A percentile compares a stretch with the other conserved stretches of the same genome.
These are phyloP conservation scores for Pachycephala philippinensis DNA, from an alignment of 2,113 vertebrate genomes.

Conservation along the genomic window DNA sequence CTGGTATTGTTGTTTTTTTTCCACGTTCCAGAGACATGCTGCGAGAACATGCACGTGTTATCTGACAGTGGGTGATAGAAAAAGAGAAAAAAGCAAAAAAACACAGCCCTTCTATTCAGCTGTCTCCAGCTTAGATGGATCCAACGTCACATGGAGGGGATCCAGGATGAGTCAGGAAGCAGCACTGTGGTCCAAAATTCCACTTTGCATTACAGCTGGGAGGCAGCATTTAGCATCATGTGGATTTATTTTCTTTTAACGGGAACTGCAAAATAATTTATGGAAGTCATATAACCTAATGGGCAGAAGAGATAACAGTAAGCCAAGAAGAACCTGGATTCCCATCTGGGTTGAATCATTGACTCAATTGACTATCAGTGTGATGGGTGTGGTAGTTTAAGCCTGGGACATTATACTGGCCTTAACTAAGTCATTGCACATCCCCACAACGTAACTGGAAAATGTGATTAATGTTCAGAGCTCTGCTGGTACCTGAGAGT, in stretches of 20 bases:
- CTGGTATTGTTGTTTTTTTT: neutral
- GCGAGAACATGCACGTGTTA: neutral
- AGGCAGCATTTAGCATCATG: conserved; percentile 30
- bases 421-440: neutral
- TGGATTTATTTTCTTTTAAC: conserved; percentile 49
- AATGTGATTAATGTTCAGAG: neutral
- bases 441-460: neutral
- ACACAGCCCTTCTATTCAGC: neutral
- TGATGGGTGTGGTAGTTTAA: conserved; percentile 23
- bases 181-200: conserved; percentile 37
- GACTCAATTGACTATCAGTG: neutral
- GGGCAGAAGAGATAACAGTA: conserved; percentile 33
- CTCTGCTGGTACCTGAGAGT: neutral
- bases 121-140: neutral
- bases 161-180: conserved; percentile 56
- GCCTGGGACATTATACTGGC: neutral
- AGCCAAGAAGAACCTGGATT: conserved; percentile 35
- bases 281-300: conserved; percentile 4
- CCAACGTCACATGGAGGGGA: conserved; percentile 20
- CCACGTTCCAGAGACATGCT: neutral
- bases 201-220: conserved; percentile 42
- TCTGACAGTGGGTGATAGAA: neutral
- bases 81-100: neutral
- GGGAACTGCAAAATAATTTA: conserved; percentile 26
- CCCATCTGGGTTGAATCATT: conserved; percentile 24